These are phyloP conservation scores for Catharus minimus DNA, from an alignment of 2,113 vertebrate species.

Conservation along the genomic window DNA sequence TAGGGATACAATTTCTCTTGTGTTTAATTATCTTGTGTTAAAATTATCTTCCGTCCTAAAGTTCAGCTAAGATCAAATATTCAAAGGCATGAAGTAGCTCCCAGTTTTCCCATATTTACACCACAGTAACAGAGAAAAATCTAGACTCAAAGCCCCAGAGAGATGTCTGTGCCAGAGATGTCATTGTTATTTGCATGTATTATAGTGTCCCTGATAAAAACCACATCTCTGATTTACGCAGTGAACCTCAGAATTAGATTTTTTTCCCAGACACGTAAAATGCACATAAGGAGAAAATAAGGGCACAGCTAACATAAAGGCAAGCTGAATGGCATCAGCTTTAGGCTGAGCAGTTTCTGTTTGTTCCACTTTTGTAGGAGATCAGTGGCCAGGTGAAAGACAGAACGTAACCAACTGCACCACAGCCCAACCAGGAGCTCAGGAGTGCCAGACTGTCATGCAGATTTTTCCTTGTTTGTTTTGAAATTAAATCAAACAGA, in stretches of 20 bases:
- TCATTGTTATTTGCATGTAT: not conserved
- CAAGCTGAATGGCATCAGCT: not conserved
- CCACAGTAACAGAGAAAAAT: not conserved
- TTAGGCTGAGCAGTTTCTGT: not conserved
- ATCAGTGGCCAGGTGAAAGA: not conserved
- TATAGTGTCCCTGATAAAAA: fast-evolving
- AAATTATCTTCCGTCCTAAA: not conserved
- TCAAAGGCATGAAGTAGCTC: not conserved
- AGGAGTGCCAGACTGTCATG: not conserved
- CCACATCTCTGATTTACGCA: not conserved
- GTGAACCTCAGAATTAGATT: not conserved
- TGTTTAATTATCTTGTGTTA: not conserved
- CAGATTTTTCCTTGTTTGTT: not conserved
- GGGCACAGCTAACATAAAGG: not conserved
- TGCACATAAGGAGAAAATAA: constrained; percentile 6
- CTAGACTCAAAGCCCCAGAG: not conserved
- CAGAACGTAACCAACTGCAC: not conserved
- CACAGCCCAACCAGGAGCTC: not conserved
- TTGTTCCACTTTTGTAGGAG: not conserved
- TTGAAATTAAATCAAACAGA: not conserved
- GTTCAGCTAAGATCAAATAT: not conserved
- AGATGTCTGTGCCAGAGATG: not conserved
- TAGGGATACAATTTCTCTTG: not conserved
- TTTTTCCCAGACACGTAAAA: constrained; percentile 3
- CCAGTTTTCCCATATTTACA: not conserved